Percentiles rank a stretch among this genome's conserved stretches.
Evolutionary conservation across 2,888 invertebrate genomes (phyloP).

Genomic region (Ophioninae sp.): DNA sequence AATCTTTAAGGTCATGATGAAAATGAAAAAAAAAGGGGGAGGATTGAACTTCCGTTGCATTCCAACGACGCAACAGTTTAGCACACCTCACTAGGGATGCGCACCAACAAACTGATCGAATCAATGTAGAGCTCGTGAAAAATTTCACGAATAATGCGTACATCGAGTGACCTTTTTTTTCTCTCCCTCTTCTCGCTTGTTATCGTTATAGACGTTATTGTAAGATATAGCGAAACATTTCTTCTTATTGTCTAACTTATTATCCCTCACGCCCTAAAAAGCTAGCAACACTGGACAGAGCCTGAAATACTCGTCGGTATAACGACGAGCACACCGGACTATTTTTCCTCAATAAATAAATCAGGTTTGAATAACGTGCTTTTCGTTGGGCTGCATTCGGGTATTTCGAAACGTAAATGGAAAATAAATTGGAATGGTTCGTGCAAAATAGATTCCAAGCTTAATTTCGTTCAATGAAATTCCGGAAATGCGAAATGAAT

Average conservation of each 20-base stretch:
- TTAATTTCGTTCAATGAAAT: background rate
- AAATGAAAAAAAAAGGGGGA: no score
- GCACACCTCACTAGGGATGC: background rate
- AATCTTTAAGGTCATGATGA: no score
- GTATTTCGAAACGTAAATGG: background rate
- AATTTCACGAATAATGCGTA: constrained; percentile 52
- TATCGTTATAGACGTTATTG: constrained; percentile 62
- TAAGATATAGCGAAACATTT: constrained; percentile 70
- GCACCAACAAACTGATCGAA: background rate
- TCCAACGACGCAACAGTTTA: no score
- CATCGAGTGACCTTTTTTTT: constrained; percentile 46
- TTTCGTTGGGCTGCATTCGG: no score
- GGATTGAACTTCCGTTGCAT: no score
- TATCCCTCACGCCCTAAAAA: constrained; percentile 64
- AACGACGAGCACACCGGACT: background rate
- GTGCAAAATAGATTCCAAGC: background rate
- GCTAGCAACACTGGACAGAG: constrained; percentile 72
- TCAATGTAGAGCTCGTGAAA: constrained; percentile 41
- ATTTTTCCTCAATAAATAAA: background rate
- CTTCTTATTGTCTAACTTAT: constrained; percentile 59
- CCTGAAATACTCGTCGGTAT: constrained; percentile 69
- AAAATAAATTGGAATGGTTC: background rate
- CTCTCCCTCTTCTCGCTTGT: constrained; percentile 36
- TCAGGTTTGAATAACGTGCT: no score
- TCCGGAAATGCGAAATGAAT: background rate